Percentiles rank a stretch among this genome's conserved stretches.
Evolutionary conservation across 2,797 vertebrate species (phyloP).

Genomic region (Artibeus lituratus): DNA sequence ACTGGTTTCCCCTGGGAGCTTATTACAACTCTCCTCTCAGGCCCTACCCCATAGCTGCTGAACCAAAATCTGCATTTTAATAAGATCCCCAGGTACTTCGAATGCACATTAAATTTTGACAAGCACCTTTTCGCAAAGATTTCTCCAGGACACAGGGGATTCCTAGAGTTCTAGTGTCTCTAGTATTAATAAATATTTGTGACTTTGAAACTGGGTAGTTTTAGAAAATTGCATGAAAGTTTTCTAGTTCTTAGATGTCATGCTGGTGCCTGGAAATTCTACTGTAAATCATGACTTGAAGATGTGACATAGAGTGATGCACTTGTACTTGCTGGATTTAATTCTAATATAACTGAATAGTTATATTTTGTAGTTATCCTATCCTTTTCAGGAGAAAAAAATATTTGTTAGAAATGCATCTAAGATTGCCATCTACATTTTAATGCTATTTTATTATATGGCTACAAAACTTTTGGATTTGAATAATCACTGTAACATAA

Average conservation of each 20-base stretch:
- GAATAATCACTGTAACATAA: background rate
- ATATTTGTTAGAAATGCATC: background rate
- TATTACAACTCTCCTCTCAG: background rate
- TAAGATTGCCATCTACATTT: background rate
- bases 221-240: background rate
- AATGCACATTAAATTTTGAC: background rate
- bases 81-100: background rate
- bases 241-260: background rate
- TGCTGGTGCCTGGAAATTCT: background rate
- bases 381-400: background rate
- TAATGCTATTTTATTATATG: background rate
- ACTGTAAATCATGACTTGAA: background rate
- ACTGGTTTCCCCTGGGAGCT: background rate
- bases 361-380: background rate
- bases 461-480: background rate
- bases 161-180: background rate
- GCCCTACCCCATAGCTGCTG: background rate
- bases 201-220: background rate
- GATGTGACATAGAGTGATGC: background rate
- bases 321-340: background rate
- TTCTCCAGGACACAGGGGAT: background rate
- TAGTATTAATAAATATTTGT: background rate
- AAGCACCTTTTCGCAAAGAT: slow-evolving; percentile 19
- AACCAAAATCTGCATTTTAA: slow-evolving; percentile 30
- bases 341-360: background rate